Base-by-base conservation (phyloP, 1,140 invertebrate genomes). In the Zaprionus taronus region DNA sequence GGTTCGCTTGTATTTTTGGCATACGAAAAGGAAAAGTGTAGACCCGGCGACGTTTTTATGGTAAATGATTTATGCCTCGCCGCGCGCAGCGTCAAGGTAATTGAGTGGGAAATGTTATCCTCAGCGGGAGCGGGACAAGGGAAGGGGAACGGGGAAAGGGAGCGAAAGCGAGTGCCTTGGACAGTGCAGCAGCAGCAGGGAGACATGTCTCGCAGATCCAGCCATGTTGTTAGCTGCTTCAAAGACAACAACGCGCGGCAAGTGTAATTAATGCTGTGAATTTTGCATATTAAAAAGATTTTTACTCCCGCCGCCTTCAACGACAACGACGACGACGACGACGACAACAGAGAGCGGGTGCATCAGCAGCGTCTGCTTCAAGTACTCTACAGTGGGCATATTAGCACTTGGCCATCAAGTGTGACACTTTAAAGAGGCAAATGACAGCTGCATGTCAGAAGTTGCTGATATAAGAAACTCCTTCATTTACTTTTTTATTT, bases 211-310 rank as follows among this genome's bases (percentile, higher is more conserved):
- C 11, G 11, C 47, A 53, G 66, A 63, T 62, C 63, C 80, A 73
- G 80, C 77, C 81, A 81, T 73, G 81, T 79, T 90, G 84, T 87
- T 86, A 83, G 79, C 79, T 71, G 85, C 85, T 79, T 90, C 84
- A 89, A 89, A 89, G 85, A 84, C 85, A 84, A 79, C 62, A 72
- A 80, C 78, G 68, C 75, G 84, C 80, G 67, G 85, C 84, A 90
- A 89, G 83, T 89, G 83, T 87, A 89, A 87, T 87, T 87, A 87
- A 87, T 87, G 84, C 83, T 84, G 83, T 89, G 83, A 87, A 87
- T 87, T 87, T 87, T 84, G 83, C 83, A 89, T 87, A 87, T 89
- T 89, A 84, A 87, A 87, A 87, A 74, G 78, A 71, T 77, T 77
- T 77, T 77, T 64, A 56, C 77, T 77, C 73, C 63, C 72, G 66